Conservation (phyloP, 2,888 invertebrate genomes). For the Halictus quadricinctus region DNA sequence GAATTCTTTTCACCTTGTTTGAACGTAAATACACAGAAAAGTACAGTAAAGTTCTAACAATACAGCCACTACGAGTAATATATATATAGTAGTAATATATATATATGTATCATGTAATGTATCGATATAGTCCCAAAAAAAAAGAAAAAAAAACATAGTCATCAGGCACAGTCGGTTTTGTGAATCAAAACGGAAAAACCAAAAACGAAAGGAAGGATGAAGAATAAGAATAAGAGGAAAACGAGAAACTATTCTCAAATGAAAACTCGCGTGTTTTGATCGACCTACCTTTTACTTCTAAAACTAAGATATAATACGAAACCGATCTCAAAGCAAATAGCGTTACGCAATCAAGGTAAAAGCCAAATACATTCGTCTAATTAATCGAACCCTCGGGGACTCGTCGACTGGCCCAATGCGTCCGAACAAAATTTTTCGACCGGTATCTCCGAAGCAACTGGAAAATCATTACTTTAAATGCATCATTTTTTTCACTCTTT, state of each 20-base stretch:
- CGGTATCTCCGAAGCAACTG: not conserved
- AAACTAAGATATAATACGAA: constrained; percentile 81
- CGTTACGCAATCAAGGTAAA: constrained; percentile 82
- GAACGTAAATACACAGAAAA: constrained; percentile 53
- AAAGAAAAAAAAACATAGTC: constrained; percentile 52
- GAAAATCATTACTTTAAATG: not conserved
- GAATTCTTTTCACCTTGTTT: constrained; percentile 62
- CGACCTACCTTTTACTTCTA: constrained; percentile 80
- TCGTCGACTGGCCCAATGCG: constrained; percentile 36
- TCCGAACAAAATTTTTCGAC: not conserved
- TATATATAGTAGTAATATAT: constrained; percentile 6
- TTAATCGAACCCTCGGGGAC: constrained; percentile 61
- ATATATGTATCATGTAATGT: constrained; percentile 24
- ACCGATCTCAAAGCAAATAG: constrained; percentile 82
- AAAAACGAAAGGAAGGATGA: constrained; percentile 7
- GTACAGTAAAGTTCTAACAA: constrained; percentile 55
- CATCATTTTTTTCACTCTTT: not conserved
- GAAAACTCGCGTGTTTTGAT: constrained; percentile 64
- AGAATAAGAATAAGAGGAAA: constrained; percentile 17
- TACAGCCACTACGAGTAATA: constrained; percentile 61
- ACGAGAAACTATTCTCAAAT: constrained; percentile 71
- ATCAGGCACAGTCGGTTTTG: constrained; percentile 46
- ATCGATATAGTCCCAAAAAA: constrained; percentile 39
- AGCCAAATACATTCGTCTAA: constrained; percentile 81
- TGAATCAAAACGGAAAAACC: constrained; percentile 11